Evolutionary conservation across 2,797 vertebrate species (phyloP).

Genomic region (Pseudochirops cupreus): DNA sequence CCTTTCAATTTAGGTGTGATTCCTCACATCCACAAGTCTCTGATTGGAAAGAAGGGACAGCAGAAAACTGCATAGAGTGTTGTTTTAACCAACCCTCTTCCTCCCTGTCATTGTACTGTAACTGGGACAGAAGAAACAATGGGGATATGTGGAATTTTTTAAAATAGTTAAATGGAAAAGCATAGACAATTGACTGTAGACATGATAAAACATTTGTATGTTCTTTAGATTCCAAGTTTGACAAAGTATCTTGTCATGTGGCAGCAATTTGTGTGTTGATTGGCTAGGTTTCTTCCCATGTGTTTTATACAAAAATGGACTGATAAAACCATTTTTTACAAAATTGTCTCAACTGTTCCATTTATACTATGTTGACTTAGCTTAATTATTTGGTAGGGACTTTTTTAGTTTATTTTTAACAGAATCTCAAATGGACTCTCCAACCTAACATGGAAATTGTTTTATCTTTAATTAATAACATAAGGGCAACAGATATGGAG

Average conservation of each 20-base stretch:
- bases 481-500: background rate
- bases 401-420: background rate
- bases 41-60: slow-evolving; percentile 99
- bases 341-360: slow-evolving; percentile 81
- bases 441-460: background rate
- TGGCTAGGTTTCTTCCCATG: slow-evolving; percentile 90
- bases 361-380: slow-evolving; percentile 51
- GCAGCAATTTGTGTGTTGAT: slow-evolving; percentile 90
- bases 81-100: slow-evolving; percentile 62
- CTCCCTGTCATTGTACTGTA: slow-evolving; percentile 82
- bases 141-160: slow-evolving; percentile 85
- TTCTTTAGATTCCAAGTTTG: slow-evolving; percentile 88
- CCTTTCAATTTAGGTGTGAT: slow-evolving; percentile 91
- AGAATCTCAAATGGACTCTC: background rate
- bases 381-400: background rate
- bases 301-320: slow-evolving; percentile 97
- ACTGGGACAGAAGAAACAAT: slow-evolving; percentile 87
- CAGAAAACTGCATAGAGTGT: slow-evolving; percentile 94
- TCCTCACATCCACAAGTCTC: slow-evolving; percentile 99
- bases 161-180: slow-evolving; percentile 85
- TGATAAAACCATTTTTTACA: slow-evolving; percentile 96
- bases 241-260: slow-evolving; percentile 86
- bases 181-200: slow-evolving; percentile 87
- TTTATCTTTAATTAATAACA: background rate
- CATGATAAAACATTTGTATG: slow-evolving; percentile 86